phyloP scores from a whole-genome alignment of 2,113 vertebrate species.

The Otus sunia region DNA sequence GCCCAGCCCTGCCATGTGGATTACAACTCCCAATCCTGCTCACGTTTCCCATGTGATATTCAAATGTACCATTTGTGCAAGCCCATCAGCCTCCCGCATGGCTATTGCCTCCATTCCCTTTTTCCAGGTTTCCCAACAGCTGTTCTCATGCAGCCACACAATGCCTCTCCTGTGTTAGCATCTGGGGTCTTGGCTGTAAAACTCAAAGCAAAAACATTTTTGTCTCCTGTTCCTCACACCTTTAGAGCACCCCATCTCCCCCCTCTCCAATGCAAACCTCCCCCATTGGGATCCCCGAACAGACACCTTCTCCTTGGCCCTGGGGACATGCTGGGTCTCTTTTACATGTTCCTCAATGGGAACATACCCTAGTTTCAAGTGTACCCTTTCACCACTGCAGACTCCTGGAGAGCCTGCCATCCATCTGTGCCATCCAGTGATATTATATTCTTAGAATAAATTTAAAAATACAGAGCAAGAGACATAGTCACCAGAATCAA shows the following conservation, averaged over 20 bases:
- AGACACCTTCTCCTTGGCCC: neutral
- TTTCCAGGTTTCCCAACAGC: neutral
- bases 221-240: neutral
- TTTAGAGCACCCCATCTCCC: neutral
- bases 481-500: neutral
- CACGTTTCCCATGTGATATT: neutral
- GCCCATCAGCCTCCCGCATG: neutral
- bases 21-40: neutral
- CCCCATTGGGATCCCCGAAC: neutral
- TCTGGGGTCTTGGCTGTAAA: neutral
- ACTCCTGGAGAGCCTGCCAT: neutral
- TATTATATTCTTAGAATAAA: neutral
- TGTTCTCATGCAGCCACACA: neutral
- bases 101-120: fast-evolving
- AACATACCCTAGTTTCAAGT: neutral
- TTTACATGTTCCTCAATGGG: neutral
- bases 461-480: neutral
- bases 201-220: neutral
- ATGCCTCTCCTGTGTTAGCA: neutral
- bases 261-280: neutral
- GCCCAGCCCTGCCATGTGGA: neutral
- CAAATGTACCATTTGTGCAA: neutral
- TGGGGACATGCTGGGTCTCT: neutral
- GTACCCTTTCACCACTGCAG: neutral
- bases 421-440: neutral